phyloP scores from a whole-genome alignment of 2,113 vertebrate species.

The Agelaius tricolor region DNA sequence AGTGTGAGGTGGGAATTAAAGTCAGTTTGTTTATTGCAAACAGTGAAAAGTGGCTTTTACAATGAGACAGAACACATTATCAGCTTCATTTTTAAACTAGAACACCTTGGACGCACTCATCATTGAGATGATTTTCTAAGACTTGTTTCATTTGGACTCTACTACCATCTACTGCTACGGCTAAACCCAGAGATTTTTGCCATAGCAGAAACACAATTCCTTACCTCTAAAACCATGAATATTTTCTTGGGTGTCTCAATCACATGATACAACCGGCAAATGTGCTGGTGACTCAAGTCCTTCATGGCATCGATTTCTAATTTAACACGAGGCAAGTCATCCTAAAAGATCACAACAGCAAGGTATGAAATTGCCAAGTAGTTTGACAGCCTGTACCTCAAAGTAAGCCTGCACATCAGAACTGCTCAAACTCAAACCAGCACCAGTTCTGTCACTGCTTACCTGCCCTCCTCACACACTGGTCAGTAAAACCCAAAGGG shows the following conservation, averaged over 20 bases:
- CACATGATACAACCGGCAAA: constrained; percentile 92
- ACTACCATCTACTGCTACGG: accelerated
- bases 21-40: background rate
- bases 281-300: constrained; percentile 90
- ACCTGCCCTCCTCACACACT: background rate
- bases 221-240: constrained; percentile 94
- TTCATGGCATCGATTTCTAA: constrained; percentile 94
- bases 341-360: constrained; percentile 71
- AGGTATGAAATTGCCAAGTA: background rate
- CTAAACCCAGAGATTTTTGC: background rate
- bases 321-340: constrained; percentile 90
- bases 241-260: constrained; percentile 91
- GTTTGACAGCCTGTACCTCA: background rate
- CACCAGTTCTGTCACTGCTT: background rate
- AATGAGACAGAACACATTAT: background rate
- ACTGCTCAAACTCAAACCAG: background rate
- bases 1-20: background rate
- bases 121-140: background rate
- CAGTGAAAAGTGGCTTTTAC: background rate
- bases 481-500: background rate
- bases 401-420: background rate
- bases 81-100: background rate
- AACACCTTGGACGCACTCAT: background rate
- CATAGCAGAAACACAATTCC: background rate
- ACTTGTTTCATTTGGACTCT: background rate